Evolutionary conservation across 2,888 invertebrate genomes (phyloP).

Genomic region (Gnatocerus cornutus): DNA sequence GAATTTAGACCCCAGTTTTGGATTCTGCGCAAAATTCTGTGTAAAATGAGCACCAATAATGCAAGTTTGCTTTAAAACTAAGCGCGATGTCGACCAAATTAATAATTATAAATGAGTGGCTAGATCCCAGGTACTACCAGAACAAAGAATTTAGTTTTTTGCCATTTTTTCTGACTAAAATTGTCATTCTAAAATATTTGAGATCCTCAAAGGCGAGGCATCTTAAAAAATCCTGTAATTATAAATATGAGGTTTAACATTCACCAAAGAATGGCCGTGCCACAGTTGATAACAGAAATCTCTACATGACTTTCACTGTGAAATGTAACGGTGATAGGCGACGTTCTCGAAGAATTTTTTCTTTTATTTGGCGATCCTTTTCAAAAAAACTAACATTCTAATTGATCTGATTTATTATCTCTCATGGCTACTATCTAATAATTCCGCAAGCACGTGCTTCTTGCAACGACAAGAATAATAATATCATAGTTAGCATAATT

Average conservation of each 20-base stretch:
- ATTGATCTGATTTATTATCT: conserved; percentile 32
- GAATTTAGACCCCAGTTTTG: no score
- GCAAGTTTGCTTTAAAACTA: no score
- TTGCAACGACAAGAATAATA: conserved; percentile 39
- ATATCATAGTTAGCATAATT: conserved; percentile 40
- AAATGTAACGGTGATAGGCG: conserved; percentile 40
- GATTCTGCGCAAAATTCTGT: no score
- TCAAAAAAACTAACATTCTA: conserved; percentile 32
- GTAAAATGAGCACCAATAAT: no score
- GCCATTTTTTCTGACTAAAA: no score
- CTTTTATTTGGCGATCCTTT: conserved; percentile 9
- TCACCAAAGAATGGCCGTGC: conserved; percentile 7
- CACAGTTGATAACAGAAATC: conserved; percentile 13
- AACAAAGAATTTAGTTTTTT: no score
- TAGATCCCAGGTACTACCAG: no score
- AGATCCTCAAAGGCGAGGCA: no score
- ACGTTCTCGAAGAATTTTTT: conserved; percentile 26
- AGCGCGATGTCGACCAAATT: no score
- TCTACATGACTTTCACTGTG: conserved; percentile 31
- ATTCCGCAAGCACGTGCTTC: conserved; percentile 43
- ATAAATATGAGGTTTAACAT: background rate
- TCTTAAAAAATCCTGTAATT: no score
- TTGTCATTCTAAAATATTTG: no score
- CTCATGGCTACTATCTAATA: conserved; percentile 15
- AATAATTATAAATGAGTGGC: no score